Evolutionary conservation across 1,140 invertebrate genomes (phyloP).

Genomic region (Orius laevigatus): DNA sequence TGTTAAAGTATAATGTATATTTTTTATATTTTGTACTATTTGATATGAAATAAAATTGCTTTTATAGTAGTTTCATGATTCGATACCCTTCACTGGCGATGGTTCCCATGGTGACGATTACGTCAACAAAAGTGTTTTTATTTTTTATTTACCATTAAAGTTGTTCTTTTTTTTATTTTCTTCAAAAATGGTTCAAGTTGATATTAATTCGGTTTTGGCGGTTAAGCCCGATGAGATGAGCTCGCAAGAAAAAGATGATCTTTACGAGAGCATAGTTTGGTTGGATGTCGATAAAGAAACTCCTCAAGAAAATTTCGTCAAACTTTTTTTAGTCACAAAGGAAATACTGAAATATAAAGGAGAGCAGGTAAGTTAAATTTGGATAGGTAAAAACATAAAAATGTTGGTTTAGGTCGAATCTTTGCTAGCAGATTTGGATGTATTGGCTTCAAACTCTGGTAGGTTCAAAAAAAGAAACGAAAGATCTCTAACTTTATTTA

Average conservation of each 20-base stretch:
- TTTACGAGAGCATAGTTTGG: conserved; percentile 38
- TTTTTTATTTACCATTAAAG: no score
- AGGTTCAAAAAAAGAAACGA: not conserved
- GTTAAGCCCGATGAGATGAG: conserved; percentile 34
- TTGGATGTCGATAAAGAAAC: conserved; percentile 37
- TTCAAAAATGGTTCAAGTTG: conserved; percentile 31
- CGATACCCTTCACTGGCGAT: no score
- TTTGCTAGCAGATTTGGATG: conserved; percentile 32
- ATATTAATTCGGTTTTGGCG: conserved; percentile 40
- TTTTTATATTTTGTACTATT: no score
- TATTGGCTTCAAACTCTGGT: conserved; percentile 29
- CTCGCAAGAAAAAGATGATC: conserved; percentile 40
- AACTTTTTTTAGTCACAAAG: conserved; percentile 37
- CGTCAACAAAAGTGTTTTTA: no score
- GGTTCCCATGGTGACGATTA: no score
- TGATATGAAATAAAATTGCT: no score
- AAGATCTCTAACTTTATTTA: not conserved
- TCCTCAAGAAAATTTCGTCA: conserved; percentile 34
- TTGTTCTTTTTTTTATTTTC: no score
- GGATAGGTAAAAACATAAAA: not conserved
- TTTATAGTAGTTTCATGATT: no score
- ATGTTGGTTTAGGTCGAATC: conserved; percentile 28
- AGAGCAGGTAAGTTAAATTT: conserved; percentile 35
- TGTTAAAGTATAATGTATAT: no score
- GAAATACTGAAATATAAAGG: conserved; percentile 46